These are phyloP conservation scores for Stenoptilia bipunctidactyla DNA, from an alignment of 2,888 invertebrate genomes.

Conservation along the genomic window DNA sequence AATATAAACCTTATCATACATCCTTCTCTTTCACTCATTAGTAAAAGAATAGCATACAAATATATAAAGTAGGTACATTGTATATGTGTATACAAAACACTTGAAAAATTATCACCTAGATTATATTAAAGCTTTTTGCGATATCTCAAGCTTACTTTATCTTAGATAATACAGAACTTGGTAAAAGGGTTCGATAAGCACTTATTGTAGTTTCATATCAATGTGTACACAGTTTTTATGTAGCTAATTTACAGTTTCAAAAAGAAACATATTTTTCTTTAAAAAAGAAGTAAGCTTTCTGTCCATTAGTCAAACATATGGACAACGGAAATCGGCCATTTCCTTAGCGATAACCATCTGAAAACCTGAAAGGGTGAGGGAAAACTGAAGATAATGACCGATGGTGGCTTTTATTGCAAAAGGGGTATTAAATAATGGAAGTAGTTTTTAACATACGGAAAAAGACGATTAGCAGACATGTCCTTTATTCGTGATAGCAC, in stretches of 20 bases:
- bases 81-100: slow-evolving; percentile 39
- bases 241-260: too few species aligned
- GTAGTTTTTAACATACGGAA: slow-evolving; percentile 42
- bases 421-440: slow-evolving; percentile 23
- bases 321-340: slow-evolving; percentile 69
- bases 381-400: slow-evolving; percentile 8
- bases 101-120: slow-evolving; percentile 17
- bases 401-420: slow-evolving; percentile 8
- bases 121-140: slow-evolving; percentile 52
- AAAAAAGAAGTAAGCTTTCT: too few species aligned
- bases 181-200: slow-evolving; percentile 57
- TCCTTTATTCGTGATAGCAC: slow-evolving; percentile 1
- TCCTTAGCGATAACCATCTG: slow-evolving; percentile 67
- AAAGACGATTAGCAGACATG: slow-evolving; percentile 25
- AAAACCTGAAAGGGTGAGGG: slow-evolving; percentile 59
- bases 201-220: background rate
- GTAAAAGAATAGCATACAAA: background rate
- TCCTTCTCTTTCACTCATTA: too few species aligned
- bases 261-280: too few species aligned
- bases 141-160: slow-evolving; percentile 64
- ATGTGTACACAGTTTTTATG: too few species aligned
- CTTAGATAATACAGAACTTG: slow-evolving; percentile 47
- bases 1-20: too few species aligned
- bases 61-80: slow-evolving; percentile 23
- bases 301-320: slow-evolving; percentile 50